Evolutionary conservation across 2,888 invertebrate genomes (phyloP), one percentile per base, ranked within the genome.

Genomic region (Drosophila cognata): DNA sequence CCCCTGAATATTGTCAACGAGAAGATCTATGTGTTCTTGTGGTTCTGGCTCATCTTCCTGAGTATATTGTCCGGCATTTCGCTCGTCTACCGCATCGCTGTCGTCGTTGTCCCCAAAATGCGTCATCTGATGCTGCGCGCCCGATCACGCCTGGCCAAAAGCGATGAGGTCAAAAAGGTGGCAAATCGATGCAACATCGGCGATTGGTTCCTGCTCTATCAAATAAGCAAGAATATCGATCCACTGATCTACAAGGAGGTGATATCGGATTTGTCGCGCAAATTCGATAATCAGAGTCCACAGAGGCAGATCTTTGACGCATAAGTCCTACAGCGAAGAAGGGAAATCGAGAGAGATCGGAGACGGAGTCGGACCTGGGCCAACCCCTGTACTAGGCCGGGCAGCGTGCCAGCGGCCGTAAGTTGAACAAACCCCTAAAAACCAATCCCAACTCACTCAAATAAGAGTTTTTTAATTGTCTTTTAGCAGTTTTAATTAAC

Each of bases 1-100:
- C 98, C 98, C 0, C 93, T 98, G 64, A 98, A 98, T 94, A 98
- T 98, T 93, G 97, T 98, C 91, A 98, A 98, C 93, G 98, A 98
- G 94, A 98, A 98, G 94, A 98, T 98, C 93, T 98, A 98, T 94
- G 97, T 98, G 53, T 98, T 98, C 94, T 94, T 97, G 68, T 98
- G 98, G 98, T 98, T 98, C 94, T 98, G 97, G 97, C 98, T 98
- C 92, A 96, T 98, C 88, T 95, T 97, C 60, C 94, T 98, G 74
- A 96, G 97, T 62, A 95, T 96, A 71, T 93, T 98, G 69, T 97
- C 97, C 55, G 97, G 97, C 7, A 95, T 98, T 52, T 96, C 97
- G 41, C 93, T 98, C 84, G 93, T 97, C 33, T 98, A 98, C 94
- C 96, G 98, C 82, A 94, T 95, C 74, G 95, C 95, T 36, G 96